Evolutionary conservation across 1,140 invertebrate species (phyloP).

Genomic region (Cyrtorhinus lividipennis): DNA sequence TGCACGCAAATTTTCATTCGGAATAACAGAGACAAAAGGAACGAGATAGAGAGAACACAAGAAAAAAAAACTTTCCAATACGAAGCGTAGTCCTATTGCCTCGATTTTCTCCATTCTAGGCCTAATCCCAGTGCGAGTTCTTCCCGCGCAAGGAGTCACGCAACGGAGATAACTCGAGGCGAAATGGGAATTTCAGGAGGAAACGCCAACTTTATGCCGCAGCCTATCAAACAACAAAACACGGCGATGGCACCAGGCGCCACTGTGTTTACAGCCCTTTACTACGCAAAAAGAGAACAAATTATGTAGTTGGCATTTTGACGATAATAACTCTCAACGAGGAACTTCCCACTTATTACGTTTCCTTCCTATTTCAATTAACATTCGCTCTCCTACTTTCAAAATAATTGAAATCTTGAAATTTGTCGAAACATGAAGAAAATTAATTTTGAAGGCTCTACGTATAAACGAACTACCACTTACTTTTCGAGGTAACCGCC

Average conservation of each 20-base stretch:
- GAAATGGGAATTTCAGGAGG: not conserved
- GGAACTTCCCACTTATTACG: not conserved
- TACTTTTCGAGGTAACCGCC: too few relatives aligned
- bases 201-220: not conserved
- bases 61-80: too few relatives aligned
- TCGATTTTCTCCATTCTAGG: not conserved
- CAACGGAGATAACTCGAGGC: not conserved
- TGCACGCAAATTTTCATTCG: too few relatives aligned
- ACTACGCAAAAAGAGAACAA: not conserved
- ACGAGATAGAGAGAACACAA: too few relatives aligned
- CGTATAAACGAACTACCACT: too few relatives aligned
- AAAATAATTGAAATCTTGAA: too few relatives aligned
- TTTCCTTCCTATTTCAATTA: not conserved
- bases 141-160: not conserved
- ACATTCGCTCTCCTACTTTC: not conserved
- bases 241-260: constrained; percentile 1
- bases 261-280: not conserved
- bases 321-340: not conserved
- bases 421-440: too few relatives aligned
- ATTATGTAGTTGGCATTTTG: too few relatives aligned
- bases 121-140: not conserved
- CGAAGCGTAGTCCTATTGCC: too few relatives aligned
- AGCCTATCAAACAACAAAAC: not conserved
- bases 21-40: too few relatives aligned
- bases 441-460: too few relatives aligned